Evolutionary conservation across 2,888 invertebrate genomes (phyloP), one percentile per base, ranked within the genome.

Genomic region (Drosophila nr. fundita): DNA sequence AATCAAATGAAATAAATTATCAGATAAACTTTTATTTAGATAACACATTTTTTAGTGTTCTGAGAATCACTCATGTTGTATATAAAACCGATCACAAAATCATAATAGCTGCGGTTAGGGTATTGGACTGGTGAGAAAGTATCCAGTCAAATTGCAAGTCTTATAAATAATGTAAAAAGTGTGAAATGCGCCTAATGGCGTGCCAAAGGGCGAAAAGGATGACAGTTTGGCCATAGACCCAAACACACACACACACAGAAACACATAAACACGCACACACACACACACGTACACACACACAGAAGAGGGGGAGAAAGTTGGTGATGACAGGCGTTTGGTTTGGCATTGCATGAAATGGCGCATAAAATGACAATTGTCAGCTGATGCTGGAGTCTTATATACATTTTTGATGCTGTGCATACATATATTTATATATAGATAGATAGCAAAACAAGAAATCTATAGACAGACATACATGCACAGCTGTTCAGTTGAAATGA

Each of bases 151-250:
- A 82, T 82, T 76, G 80, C 80, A 76, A 78, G 79, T 64, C 84
- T 79, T 68, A 89, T 89, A 89, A 90, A 89, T 89, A 89, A 89
- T 89, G 85, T 87, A 90, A 74, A 84, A 83, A 89, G 89, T 88
- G 89, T 83, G 90, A 87, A 88, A 84, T 82, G 90, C 82, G 87
- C 89, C 88, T 90, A 89, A 89, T 90, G 90, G 88, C 65, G 83
- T 87, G 87, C 83, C 82, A 84, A 70, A 83, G 80, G 80, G 73
- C 76, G 58, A 65, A 75, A 73, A 75, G 57, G 80, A 73, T 67
- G 82, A 75, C 81, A 80, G 60, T 68, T 65, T 52, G 55, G 52
- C 48, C 52, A 53, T 40, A 48, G 38, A 13, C 13, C 21, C 38
- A 24, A 29, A 27, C 32, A 40, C n/a, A 27, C 27, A 55, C 5